Base-by-base conservation (phyloP, 2,797 vertebrate species). In the Numenius phaeopus region DNA sequence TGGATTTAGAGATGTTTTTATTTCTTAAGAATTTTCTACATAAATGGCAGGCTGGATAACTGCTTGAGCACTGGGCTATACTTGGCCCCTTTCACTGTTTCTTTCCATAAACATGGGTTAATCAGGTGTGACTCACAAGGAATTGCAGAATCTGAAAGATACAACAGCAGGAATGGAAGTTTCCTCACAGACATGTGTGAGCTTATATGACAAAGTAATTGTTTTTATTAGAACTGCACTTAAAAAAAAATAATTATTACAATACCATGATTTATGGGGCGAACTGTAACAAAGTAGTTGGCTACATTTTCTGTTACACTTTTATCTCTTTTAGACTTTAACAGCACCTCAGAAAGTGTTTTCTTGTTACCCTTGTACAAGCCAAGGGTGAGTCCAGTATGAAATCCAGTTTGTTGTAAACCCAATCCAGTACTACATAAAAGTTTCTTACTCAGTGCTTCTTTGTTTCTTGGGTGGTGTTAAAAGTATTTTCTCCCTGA, bases 341-440 rank as follows among this genome's bases (percentile, higher is more conserved):
- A 54, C 1, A 3, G 24, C 15, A 50, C 30, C 76, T 42, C 14
- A 59, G 58, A 54, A 27, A 7, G 29, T 18, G 24, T 47, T 89
- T 83, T 86, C 30, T 55, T 62, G 4, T 47, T 54, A 40, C 17
- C 11, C 30, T 47, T 52, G 16, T 37, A 20, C 24, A 78, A 78
- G 44, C 14, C 23, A 54, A 57, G 5, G 5, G 20, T 23, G 20
- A 82, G 30, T 42, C 42, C 30, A 49, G 37, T 22, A 47, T 14
- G 9, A 12, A 76, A 71, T 67, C 23, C 47, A 39, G 8, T 44
- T 55, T 40, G 21, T 20, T 24, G 11, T 46, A 75, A 86, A 11
- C 18, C 46, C 27, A 59, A 57, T 42, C 18, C 11, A n/a, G 26
- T 39, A 19, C 21, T 55, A 11, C 0, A 0, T 26, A 19, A 5